phyloP scores from a whole-genome alignment of 2,888 invertebrate species.

The Adela reaumurella region DNA sequence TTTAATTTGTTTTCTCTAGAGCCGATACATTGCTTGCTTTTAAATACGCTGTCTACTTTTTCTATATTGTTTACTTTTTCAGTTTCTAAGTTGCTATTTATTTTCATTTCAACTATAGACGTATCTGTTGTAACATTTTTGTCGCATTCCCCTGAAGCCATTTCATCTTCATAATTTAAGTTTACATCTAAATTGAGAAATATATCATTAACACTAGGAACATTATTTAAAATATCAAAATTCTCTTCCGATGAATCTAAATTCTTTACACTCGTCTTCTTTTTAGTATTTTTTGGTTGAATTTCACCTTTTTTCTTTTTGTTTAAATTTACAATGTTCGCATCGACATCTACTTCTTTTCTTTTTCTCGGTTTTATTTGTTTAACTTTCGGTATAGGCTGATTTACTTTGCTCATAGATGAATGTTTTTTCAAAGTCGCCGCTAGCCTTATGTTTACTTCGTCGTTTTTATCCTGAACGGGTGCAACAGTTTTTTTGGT shows the following conservation, averaged over 20 bases:
- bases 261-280: too few relatives aligned
- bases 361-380: slow-evolving; percentile 4
- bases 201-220: slow-evolving; percentile 47
- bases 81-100: too few relatives aligned
- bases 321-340: slow-evolving; percentile 1
- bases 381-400: neutral
- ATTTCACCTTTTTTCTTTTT: slow-evolving; percentile 10
- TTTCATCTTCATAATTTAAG: slow-evolving; percentile 17
- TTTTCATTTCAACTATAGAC: too few relatives aligned
- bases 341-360: neutral
- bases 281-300: too few relatives aligned
- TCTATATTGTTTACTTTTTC: neutral
- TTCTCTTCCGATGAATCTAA: slow-evolving; percentile 15
- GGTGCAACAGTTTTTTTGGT: slow-evolving; percentile 11
- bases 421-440: slow-evolving; percentile 40
- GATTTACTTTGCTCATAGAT: slow-evolving; percentile 16
- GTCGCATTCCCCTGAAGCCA: too few relatives aligned
- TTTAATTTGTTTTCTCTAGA: slow-evolving; percentile 25
- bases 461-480: slow-evolving; percentile 12
- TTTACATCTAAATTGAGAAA: slow-evolving; percentile 33
- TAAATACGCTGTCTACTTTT: slow-evolving; percentile 5
- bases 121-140: too few relatives aligned
- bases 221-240: slow-evolving; percentile 25
- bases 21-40: slow-evolving; percentile 19
- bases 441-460: slow-evolving; percentile 25